A percentile compares a stretch with the other conserved stretches of the same genome.
Conservation (phyloP, 2,113 vertebrate species). For the Cyprinodon tularosa region DNA sequence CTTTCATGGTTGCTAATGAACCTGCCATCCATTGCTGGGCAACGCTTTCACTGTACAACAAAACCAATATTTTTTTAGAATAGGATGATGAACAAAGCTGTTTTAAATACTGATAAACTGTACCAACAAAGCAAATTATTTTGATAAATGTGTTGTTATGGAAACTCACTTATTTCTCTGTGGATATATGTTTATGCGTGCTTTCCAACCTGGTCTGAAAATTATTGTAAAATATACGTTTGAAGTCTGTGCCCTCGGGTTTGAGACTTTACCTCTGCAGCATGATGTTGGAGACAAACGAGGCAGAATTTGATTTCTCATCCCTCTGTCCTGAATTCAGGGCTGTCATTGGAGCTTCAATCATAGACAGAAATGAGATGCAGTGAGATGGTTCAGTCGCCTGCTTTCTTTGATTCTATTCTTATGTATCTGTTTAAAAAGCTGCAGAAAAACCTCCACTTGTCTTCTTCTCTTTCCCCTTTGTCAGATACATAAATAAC, state of each 20-base stretch:
- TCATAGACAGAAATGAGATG: background rate
- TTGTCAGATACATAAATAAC: background rate
- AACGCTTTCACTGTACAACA: background rate
- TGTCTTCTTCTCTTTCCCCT: conserved; percentile 15
- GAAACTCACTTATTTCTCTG: conserved; percentile 18
- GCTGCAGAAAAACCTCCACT: background rate
- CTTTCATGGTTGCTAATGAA: background rate
- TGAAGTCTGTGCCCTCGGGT: conserved; percentile 40
- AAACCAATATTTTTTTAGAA: background rate
- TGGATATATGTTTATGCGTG: background rate
- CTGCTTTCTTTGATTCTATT: background rate
- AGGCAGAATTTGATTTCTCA: conserved; percentile 10
- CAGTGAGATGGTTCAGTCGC: too few species aligned
- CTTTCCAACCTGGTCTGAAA: conserved; percentile 25
- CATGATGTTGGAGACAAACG: conserved; percentile 3
- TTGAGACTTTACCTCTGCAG: conserved; percentile 30
- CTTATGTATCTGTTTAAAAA: background rate
- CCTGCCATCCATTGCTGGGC: background rate
- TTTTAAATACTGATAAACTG: conserved; percentile 5
- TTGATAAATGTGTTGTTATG: conserved; percentile 10
- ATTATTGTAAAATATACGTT: conserved; percentile 71
- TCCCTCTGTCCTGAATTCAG: background rate
- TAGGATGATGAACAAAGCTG: background rate
- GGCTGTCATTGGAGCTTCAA: background rate
- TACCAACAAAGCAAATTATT: background rate